Conservation (phyloP, 2,888 invertebrate genomes). For the Sialis fuliginosa region DNA sequence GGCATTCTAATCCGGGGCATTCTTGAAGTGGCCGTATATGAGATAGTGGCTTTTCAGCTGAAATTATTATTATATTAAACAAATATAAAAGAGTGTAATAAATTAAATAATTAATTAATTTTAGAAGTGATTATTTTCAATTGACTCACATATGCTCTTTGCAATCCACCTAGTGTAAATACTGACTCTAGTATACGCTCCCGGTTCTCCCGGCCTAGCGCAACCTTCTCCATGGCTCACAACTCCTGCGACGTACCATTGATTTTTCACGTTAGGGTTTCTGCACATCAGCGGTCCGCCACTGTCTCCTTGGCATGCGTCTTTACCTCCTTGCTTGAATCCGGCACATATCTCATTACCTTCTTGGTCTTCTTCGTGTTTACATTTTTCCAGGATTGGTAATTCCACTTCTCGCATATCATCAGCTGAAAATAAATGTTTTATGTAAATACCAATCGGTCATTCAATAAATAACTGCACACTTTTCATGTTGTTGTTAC, state of each 20-base stretch:
- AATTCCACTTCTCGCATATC: slow-evolving; percentile 62
- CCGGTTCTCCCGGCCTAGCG: slow-evolving; percentile 59
- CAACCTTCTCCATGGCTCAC: slow-evolving; percentile 82
- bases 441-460: background rate
- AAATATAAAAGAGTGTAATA: too few species aligned
- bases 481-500: too few species aligned
- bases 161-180: slow-evolving; percentile 59
- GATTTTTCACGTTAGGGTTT: slow-evolving; percentile 42
- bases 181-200: slow-evolving; percentile 66
- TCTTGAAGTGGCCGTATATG: slow-evolving; percentile 32
- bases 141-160: slow-evolving; percentile 34
- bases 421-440: slow-evolving; percentile 40
- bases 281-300: slow-evolving; percentile 72
- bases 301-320: slow-evolving; percentile 74
- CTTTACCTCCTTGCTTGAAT: slow-evolving; percentile 51
- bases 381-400: slow-evolving; percentile 50
- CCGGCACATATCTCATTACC: slow-evolving; percentile 66
- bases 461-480: too few species aligned
- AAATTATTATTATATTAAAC: slow-evolving; percentile 10
- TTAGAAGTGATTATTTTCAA: background rate
- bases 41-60: slow-evolving; percentile 31
- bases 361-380: slow-evolving; percentile 40
- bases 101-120: background rate
- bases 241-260: slow-evolving; percentile 69
- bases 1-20: slow-evolving; percentile 61